Base-by-base conservation (phyloP, 2,113 vertebrate genomes). In the Dromas ardeola region DNA sequence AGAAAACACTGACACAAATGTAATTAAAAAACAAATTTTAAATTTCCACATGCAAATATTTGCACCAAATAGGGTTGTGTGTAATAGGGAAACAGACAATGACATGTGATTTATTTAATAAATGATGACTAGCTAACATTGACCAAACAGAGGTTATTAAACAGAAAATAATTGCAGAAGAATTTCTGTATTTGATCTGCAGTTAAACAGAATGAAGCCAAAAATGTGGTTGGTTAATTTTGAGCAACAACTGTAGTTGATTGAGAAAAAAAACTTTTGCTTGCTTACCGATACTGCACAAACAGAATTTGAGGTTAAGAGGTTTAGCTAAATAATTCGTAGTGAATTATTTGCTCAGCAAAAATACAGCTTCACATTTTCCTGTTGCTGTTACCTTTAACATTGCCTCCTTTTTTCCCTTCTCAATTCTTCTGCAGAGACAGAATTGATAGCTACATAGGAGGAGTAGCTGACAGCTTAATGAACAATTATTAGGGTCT, bases 381-480 rank as follows among this genome's bases (percentile, higher is more conserved):
- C 34, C 73, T 77, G 13, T 72, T 80, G 79, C 70, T 76, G 38
- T 53, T 96, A 84, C 77, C 34, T 91, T 81, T 89, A 97, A 85
- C 73, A 42, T 62, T 69, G 42, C 25, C 53, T 94, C 56, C 12
- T 72, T 89, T 95, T 67, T 72, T 14, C 22, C 21, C 43, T 81
- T 77, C 85, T 90, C 82, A 71, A 8, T 74, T 92, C 67, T 96
- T 89, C 66, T 77, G 42, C 81, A 82, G 74, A 62, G 45, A 49
- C 20, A 87, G 91, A 96, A 97, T 91, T 95, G 93, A 91, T 94
- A 91, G 91, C 70, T 95, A 45, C 69, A 87, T 1, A 76, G 81
- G 53, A 97, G 73, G 62, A 94, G 49, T 73, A 95, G 74, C 70
- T 97, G 95, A 95, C 96, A 96, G 73, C 78, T 94, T 95, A 95